Percentiles rank a stretch among this genome's conserved stretches.
These are phyloP conservation scores for Drosophila lutescens DNA, from an alignment of 2,888 invertebrate species.

Conservation along the genomic window DNA sequence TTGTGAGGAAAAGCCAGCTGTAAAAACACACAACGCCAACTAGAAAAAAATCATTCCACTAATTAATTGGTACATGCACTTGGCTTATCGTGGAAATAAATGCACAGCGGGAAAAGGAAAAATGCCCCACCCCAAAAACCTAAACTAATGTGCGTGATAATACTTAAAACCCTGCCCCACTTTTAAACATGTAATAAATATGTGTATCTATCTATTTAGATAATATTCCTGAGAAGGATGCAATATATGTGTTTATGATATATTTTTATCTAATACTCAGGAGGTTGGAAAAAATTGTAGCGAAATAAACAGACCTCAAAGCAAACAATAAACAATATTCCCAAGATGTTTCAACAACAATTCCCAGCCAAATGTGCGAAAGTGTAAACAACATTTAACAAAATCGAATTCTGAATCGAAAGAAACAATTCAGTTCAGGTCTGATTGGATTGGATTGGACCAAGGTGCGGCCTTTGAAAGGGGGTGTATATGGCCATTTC, in stretches of 20 bases:
- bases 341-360: conserved; percentile 54
- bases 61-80: conserved; percentile 63
- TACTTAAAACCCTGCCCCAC: conserved; percentile 20
- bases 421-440: conserved; percentile 8
- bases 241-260: conserved; percentile 11
- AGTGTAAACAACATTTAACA: conserved; percentile 59
- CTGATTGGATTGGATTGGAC: not conserved
- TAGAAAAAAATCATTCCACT: conserved; percentile 52
- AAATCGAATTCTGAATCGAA: conserved; percentile 11
- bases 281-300: conserved; percentile 19
- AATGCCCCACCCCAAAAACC: conserved; percentile 3
- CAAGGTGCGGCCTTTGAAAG: conserved; percentile 12
- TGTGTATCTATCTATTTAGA: not conserved
- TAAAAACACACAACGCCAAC: not conserved
- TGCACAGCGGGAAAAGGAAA: conserved; percentile 6
- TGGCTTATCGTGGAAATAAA: conserved; percentile 37
- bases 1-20: not conserved
- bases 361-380: conserved; percentile 64
- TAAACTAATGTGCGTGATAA: conserved; percentile 45
- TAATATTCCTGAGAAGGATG: conserved; percentile 1
- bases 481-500: conserved; percentile 5
- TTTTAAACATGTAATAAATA: not conserved
- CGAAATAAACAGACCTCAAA: conserved; percentile 61
- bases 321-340: conserved; percentile 65
- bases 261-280: conserved; percentile 19